Conservation (phyloP, 2,113 vertebrate species). For the Lepus americanus region DNA sequence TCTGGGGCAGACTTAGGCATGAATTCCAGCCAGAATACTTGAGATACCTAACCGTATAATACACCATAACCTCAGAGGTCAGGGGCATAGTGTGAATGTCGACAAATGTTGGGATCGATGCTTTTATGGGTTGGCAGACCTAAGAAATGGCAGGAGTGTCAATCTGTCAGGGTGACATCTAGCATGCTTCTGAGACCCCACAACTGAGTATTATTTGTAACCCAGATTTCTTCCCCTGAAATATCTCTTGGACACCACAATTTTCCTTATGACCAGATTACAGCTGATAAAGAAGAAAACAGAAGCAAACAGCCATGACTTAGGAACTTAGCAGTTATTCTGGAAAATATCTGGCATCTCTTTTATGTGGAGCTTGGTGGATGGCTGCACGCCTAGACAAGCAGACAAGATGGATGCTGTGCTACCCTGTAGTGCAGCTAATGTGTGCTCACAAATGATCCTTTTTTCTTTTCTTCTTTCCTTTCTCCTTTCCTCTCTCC, state of each 20-base stretch:
- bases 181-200: neutral
- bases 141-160: no score
- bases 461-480: no score
- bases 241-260: neutral
- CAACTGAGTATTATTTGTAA: neutral
- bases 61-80: neutral
- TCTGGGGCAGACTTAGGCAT: neutral
- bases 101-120: neutral
- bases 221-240: neutral
- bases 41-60: neutral
- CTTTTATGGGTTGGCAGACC: rapidly evolving
- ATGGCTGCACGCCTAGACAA: no score
- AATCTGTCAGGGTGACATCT: no score
- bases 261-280: neutral
- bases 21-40: no score
- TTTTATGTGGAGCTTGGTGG: neutral
- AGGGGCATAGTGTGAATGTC: neutral
- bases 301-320: neutral
- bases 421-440: neutral
- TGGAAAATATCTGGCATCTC: neutral
- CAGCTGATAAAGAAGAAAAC: neutral
- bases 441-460: neutral
- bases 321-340: neutral
- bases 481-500: no score
- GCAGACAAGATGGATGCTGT: neutral